Percentiles rank a stretch among this genome's conserved stretches.
phyloP scores from a whole-genome alignment of 2,888 invertebrate genomes.

The Tenthredo scrophulariae region DNA sequence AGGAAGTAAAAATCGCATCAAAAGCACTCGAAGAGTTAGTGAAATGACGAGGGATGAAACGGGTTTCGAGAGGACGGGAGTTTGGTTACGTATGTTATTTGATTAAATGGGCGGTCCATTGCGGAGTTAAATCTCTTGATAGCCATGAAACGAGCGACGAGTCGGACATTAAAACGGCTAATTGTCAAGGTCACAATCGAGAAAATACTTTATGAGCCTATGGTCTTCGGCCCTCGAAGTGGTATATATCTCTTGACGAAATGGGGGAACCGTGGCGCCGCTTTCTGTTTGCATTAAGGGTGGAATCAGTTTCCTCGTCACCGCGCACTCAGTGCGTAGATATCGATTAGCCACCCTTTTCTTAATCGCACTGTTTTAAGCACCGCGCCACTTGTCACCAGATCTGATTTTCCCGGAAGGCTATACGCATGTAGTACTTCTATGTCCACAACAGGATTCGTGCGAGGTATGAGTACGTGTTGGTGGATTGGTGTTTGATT shows the following conservation, averaged over 20 bases:
- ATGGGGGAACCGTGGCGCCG: constrained; percentile 1
- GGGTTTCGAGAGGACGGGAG: neutral
- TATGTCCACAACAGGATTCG: neutral
- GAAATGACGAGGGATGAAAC: neutral
- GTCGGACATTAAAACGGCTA: constrained; percentile 3
- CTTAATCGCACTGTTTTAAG: constrained; percentile 5
- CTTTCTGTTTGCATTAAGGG: neutral
- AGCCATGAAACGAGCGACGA: constrained; percentile 4
- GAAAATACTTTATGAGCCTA: neutral
- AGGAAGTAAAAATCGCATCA: neutral
- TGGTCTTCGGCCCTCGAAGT: too few relatives aligned
- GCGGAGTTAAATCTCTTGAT: neutral
- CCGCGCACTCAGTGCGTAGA: neutral
- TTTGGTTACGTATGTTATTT: neutral
- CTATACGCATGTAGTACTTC: neutral
- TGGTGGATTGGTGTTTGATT: neutral
- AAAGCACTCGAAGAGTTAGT: neutral
- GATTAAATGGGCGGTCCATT: constrained; percentile 14
- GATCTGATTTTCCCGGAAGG: neutral
- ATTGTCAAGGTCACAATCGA: constrained; percentile 19
- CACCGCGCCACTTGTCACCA: constrained; percentile 2
- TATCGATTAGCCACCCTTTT: constrained; percentile 24
- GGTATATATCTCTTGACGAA: neutral
- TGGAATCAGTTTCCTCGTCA: neutral
- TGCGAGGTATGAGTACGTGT: neutral